phyloP scores from a whole-genome alignment of 1,140 invertebrate genomes.

The Drosophila novamexicana region DNA sequence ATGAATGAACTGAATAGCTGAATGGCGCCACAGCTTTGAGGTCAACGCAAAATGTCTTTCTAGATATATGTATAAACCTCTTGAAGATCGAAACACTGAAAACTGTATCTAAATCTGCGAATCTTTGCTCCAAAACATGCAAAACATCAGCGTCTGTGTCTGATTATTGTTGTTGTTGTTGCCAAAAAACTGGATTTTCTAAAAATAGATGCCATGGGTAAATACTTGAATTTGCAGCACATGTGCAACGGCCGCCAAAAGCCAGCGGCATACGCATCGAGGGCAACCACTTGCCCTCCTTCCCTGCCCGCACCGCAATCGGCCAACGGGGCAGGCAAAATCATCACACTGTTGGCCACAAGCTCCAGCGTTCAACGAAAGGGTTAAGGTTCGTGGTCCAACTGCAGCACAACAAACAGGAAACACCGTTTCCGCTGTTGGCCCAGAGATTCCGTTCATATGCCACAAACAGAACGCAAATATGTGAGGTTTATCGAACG shows the following conservation, averaged over 20 bases:
- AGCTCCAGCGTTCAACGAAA: conserved; percentile 24
- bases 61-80: no score
- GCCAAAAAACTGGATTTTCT: conserved; percentile 84
- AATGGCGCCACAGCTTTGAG: not conserved
- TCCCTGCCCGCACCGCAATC: not conserved
- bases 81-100: conserved; percentile 2
- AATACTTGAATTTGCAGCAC: conserved; percentile 81
- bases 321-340: not conserved
- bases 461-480: not conserved
- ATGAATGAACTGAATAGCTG: not conserved
- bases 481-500: not conserved
- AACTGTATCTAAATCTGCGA: conserved; percentile 18
- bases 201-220: conserved; percentile 80
- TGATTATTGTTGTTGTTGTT: conserved; percentile 22
- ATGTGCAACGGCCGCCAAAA: conserved; percentile 79
- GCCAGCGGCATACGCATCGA: conserved; percentile 31
- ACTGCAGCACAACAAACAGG: conserved; percentile 47
- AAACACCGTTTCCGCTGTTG: conserved; percentile 68
- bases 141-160: conserved; percentile 52
- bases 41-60: no score
- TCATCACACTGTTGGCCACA: not conserved
- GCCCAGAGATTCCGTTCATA: conserved; percentile 8
- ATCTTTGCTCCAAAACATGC: conserved; percentile 46
- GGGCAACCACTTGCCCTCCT: conserved; percentile 24
- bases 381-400: conserved; percentile 21